Base-by-base conservation (phyloP, 1,140 invertebrate species). In the Zaprionus taronus region DNA sequence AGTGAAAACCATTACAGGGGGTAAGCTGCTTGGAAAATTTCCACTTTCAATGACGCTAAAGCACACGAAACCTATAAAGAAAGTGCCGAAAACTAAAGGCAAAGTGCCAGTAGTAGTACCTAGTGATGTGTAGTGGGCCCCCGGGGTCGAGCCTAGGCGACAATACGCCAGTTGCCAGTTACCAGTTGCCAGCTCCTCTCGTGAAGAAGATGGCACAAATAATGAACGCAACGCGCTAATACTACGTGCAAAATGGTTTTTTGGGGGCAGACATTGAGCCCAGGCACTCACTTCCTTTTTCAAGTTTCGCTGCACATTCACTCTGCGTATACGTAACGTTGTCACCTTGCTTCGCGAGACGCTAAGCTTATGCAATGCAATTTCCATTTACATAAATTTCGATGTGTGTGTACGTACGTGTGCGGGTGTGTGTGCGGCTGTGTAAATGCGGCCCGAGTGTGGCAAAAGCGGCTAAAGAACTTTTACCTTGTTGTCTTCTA, bases 331-430 rank as follows among this genome's bases (percentile, higher is more conserved):
- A 85, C 82, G 82, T 79, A 76, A 56, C 71, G 75, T 61, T 75
- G 66, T 70, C 72, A 63, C 14, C 58, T 44, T n/a, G 41, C 41
- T 5, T 49, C 9, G 26, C 38, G 31, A 28, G 31, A 36, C 49
- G 36, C 62, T 24, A 24, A 56, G 83, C 83, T 87, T 87, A 89
- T 89, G 83, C 83, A 89, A 89, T 87, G 84, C 84, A 87, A 87
- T 87, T 87, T 87, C 80, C 84, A 87, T 87, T 87, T 87, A 79
- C 84, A 87, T 87, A 87, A 87, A 87, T 87, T 87, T 83, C 74
- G 68, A 66, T 67, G 55, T 51, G 72, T 82, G 61, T 79, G 62
- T 72, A 20, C 61, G 72, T 24, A 4, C 61, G 61, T 49, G 36
- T 26, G 38, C 34, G 38, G 36, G 55, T 61, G 34, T 14, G 17